A percentile compares a stretch with the other conserved stretches of the same genome.
These are phyloP conservation scores for Copsychus sechellarum DNA, from an alignment of 2,113 vertebrate species.

Conservation along the genomic window DNA sequence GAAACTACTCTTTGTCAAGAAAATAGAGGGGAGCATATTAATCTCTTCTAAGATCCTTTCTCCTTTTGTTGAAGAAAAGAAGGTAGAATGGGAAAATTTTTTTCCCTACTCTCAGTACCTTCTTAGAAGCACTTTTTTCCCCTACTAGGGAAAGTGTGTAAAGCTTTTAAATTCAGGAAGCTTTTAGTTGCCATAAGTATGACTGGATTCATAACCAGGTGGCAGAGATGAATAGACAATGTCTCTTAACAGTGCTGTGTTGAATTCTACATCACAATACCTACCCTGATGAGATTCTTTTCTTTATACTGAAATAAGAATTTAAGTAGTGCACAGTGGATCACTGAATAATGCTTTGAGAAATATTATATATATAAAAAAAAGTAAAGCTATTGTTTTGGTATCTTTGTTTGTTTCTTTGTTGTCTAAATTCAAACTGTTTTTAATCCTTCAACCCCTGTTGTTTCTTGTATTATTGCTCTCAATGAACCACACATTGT, in stretches of 20 bases:
- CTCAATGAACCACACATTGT: constrained; percentile 41
- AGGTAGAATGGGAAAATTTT: not conserved
- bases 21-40: not conserved
- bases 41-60: not conserved
- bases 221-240: constrained; percentile 51
- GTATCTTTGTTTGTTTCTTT: constrained; percentile 49
- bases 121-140: not conserved
- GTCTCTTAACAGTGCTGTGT: constrained; percentile 3
- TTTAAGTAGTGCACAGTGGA: constrained; percentile 20
- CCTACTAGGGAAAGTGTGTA: not conserved
- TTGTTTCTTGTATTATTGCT: constrained; percentile 58
- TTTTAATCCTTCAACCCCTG: constrained; percentile 61
- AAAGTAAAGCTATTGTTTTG: constrained; percentile 32
- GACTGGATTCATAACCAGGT: constrained; percentile 39
- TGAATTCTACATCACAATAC: constrained; percentile 34
- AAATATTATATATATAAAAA: not conserved
- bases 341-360: constrained; percentile 31
- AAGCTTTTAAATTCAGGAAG: constrained; percentile 45
- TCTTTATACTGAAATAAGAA: constrained; percentile 21
- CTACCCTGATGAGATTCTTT: constrained; percentile 45
- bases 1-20: not conserved
- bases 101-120: not conserved
- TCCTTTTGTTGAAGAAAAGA: not conserved
- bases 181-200: constrained; percentile 34
- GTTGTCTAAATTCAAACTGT: constrained; percentile 19